Evolutionary conservation across 2,888 invertebrate genomes (phyloP), one percentile per base, ranked within the genome.

Genomic region (Arctia plantaginis): DNA sequence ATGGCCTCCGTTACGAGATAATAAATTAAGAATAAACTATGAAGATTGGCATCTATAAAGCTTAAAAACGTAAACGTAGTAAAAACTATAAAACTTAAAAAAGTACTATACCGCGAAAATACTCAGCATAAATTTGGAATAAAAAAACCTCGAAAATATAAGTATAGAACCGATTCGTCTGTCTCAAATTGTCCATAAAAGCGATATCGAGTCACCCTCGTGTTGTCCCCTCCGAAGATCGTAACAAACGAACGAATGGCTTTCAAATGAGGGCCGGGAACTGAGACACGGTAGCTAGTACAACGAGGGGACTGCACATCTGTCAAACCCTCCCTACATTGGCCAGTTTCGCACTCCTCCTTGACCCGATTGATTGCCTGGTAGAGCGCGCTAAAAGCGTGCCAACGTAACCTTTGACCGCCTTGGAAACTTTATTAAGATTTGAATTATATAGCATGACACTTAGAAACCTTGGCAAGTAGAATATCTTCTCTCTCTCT

Each of bases 221-320:
- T 79, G 83, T 85, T 86, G 85, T 86, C 87, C 89, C 90, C 87
- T 85, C 80, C 77, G 73, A 69, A 87, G 84, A 81, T 88, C 90
- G 90, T 91, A 90, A 90, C 90, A 92, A 92, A 92, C 92, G 90
- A 91, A 88, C 89, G 88, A 90, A 85, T 85, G 81, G 85, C 81
- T 84, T 82, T 84, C 85, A 80, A 85, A 85, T 85, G 82, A 83
- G 84, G 80, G 84, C 82, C 74, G 79, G 82, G 81, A 78, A 76
- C 82, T 76, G 77, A 85, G 84, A 81, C 76, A 78, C 77, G 82
- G 81, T 77, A 79, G 77, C 81, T 78, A 68, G 75, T 77, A 70
- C 67, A 39, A 55, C 39, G 78, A 84, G 78, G 88, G 88, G 88
- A 85, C 80, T 82, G 79, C 85, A 83, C 88, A 88, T 88, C 88